phyloP scores from a whole-genome alignment of 30 jellyfish, hydroid and myxozoan species.

The Cassiopea andromeda region DNA sequence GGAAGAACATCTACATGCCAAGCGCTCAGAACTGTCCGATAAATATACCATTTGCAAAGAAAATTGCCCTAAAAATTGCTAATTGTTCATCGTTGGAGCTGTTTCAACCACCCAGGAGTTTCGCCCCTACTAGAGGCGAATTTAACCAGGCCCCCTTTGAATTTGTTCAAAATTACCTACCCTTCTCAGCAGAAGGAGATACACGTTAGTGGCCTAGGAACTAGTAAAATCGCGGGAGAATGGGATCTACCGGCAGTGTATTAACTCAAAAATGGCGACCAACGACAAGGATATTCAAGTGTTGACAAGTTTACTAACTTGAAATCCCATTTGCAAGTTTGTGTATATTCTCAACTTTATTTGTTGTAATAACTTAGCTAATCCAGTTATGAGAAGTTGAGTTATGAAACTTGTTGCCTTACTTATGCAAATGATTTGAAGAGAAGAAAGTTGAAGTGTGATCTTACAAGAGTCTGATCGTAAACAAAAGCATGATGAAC shows the following conservation, averaged over 20 bases:
- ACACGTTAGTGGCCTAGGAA: constrained; percentile 15
- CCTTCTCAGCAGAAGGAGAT: not conserved
- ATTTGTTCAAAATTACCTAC: no score
- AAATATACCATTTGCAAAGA: no score
- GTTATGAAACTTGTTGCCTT: not conserved
- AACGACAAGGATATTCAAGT: not conserved
- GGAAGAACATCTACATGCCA: no score
- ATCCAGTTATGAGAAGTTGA: not conserved
- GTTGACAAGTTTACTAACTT: not conserved
- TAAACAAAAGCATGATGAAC: not conserved
- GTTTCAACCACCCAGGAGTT: no score
- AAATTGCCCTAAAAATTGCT: no score
- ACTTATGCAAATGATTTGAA: not conserved
- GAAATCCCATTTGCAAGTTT: not conserved
- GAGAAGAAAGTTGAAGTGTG: not conserved
- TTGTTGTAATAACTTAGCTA: not conserved
- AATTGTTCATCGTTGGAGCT: no score
- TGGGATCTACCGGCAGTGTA: constrained; percentile 57
- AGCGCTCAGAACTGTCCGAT: no score
- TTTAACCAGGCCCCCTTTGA: not conserved
- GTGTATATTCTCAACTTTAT: not conserved
- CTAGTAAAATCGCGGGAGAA: constrained; percentile 17
- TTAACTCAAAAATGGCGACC: constrained; percentile 6
- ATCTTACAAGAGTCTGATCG: not conserved
- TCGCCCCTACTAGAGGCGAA: not conserved